Evolutionary conservation across 2,113 vertebrate species (phyloP).

Genomic region (Gopherus flavomarginatus): DNA sequence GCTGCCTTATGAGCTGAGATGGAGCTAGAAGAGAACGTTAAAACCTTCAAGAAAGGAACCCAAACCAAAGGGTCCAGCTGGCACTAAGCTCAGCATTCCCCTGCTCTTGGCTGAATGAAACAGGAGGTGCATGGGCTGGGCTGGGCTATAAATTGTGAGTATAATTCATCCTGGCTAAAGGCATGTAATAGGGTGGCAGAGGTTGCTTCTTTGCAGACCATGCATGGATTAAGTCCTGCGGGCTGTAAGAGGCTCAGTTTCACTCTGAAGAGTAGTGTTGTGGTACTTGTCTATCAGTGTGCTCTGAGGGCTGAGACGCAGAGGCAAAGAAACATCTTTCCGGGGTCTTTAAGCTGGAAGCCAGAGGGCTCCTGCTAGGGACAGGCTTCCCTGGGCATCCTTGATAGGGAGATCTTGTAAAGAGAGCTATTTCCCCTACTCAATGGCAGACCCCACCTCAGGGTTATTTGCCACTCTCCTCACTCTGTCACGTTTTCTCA

Average conservation of each 20-base stretch:
- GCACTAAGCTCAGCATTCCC: neutral
- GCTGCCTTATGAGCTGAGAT: neutral
- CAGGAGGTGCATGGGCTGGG: neutral
- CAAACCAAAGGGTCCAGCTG: neutral
- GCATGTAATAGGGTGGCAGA: fast-evolving
- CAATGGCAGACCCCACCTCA: neutral
- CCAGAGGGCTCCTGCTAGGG: neutral
- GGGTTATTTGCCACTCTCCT: neutral
- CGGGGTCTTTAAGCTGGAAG: neutral
- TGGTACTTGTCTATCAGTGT: neutral
- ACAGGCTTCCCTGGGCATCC: neutral
- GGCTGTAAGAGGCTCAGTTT: neutral
- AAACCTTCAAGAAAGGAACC: neutral
- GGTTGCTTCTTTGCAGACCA: neutral
- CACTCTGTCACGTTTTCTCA: neutral
- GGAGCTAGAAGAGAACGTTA: neutral
- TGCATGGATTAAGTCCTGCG: neutral
- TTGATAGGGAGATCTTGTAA: fast-evolving
- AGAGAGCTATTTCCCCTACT: neutral
- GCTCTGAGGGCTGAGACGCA: neutral
- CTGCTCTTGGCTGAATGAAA: neutral
- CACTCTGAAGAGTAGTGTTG: neutral
- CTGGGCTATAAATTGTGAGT: neutral
- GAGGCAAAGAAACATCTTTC: neutral
- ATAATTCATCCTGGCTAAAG: neutral